Evolutionary conservation across 2,888 invertebrate genomes (phyloP), one percentile per base, ranked within the genome.

Genomic region (Temnothorax unifasciatus): DNA sequence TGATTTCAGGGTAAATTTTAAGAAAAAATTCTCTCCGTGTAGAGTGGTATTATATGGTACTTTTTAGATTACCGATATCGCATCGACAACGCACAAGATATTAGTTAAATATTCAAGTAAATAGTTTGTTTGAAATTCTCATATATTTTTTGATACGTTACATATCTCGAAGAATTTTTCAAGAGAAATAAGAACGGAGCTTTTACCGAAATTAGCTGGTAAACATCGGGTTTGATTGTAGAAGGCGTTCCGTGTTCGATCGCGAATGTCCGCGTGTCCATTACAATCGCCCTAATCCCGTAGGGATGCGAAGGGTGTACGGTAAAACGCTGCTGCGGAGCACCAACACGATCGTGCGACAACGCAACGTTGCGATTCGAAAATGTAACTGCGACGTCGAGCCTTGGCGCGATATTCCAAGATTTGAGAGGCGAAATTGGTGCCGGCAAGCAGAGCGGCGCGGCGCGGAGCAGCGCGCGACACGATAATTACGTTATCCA

Each of bases 401-500:
- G 66, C 25, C 9, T 5, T 5, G 21, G 21, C 8, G 66, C 47
- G 29, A 59, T 74, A 59, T 74, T 73, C 38, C 47, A 59, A 69
- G 59, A 81, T 74, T 81, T 13, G 59, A 50, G 25, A 13, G 9
- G 38, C 25, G 54, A 29, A 57, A 77, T 77, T 44, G 69, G 52
- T 52, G 18, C 0, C 50, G 47, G 21, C 41, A 38, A 50, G 50
- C 66, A 29, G 21, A 18, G 15, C 15, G 21, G 21, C 21, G 21
- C 21, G 64, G 41, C 41, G 21, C 64, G 21, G 41, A 64, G 47
- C 4, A 52, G 69, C 50, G 34, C 44, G 47, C 61, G 61, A 15
- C 57, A 21, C 47, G 57, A 47, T 81, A 81, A 81, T 81, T 81
- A 25, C 74, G 59, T 79, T 79, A 81, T 9, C 74, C 79, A 73